Evolutionary conservation across 2,797 vertebrate genomes (phyloP).

Genomic region (Emys orbicularis): DNA sequence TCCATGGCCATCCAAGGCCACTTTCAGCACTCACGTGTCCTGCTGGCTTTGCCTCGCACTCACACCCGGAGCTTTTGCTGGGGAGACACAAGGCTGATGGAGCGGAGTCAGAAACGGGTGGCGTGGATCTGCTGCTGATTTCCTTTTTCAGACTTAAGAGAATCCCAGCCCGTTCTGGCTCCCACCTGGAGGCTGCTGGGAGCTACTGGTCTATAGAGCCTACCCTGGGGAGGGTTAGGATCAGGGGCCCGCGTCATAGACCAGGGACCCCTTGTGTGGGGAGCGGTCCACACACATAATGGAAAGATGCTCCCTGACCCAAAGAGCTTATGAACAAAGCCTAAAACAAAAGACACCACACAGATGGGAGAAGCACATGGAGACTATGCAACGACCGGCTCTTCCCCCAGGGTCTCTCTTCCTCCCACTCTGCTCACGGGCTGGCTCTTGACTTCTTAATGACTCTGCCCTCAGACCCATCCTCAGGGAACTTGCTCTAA

Average conservation of each 20-base stretch:
- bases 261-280: neutral
- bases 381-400: neutral
- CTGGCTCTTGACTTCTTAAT: neutral
- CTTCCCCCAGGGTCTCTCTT: too few relatives aligned
- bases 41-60: neutral
- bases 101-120: too few relatives aligned
- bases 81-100: too few relatives aligned
- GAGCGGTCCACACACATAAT: too few relatives aligned
- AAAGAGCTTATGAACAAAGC: neutral
- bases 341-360: neutral
- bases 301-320: neutral
- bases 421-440: neutral
- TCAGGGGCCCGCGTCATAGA: neutral
- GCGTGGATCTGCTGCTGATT: too few relatives aligned
- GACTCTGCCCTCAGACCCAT: neutral
- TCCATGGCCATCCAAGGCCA: neutral
- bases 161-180: neutral
- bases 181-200: neutral
- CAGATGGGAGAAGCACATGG: neutral
- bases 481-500: neutral
- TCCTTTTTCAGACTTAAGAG: neutral
- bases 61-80: too few relatives aligned
- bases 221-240: neutral
- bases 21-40: neutral
- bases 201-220: neutral